These are phyloP conservation scores for Masnerella sp. DNA, from an alignment of 2,888 invertebrate genomes.

Conservation along the genomic window DNA sequence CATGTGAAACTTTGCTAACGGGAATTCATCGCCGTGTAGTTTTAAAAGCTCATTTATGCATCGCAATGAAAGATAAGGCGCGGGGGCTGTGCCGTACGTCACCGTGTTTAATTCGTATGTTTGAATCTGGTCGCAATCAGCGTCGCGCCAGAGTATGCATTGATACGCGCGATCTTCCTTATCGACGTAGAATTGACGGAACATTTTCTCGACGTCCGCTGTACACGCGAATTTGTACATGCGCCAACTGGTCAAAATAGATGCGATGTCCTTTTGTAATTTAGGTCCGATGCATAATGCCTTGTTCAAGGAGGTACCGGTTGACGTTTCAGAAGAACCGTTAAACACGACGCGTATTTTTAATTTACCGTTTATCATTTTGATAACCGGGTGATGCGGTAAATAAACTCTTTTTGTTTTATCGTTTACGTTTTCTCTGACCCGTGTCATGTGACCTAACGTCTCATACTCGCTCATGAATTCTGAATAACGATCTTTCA, in stretches of 20 bases:
- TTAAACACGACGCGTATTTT: conserved; percentile 15
- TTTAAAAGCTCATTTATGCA: too few species aligned
- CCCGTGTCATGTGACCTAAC: background rate
- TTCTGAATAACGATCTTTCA: background rate
- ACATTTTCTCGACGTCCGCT: conserved; percentile 12
- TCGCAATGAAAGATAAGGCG: background rate
- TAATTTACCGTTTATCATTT: background rate
- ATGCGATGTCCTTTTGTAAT: conserved; percentile 2
- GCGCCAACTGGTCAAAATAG: background rate
- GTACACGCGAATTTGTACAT: background rate
- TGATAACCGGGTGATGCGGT: conserved; percentile 3
- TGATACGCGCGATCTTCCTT: background rate
- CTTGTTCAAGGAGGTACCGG: background rate
- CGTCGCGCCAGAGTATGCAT: background rate
- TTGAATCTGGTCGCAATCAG: background rate
- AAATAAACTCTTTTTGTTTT: background rate
- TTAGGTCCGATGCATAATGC: background rate
- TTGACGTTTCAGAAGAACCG: background rate
- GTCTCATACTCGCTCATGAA: background rate
- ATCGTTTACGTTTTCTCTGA: background rate
- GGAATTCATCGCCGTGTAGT: background rate
- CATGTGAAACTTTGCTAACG: background rate
- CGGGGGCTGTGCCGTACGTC: background rate
- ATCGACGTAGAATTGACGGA: background rate
- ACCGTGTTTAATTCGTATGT: background rate